These are phyloP conservation scores for Bradypus variegatus DNA, from an alignment of 2,797 vertebrate species.

Conservation along the genomic window DNA sequence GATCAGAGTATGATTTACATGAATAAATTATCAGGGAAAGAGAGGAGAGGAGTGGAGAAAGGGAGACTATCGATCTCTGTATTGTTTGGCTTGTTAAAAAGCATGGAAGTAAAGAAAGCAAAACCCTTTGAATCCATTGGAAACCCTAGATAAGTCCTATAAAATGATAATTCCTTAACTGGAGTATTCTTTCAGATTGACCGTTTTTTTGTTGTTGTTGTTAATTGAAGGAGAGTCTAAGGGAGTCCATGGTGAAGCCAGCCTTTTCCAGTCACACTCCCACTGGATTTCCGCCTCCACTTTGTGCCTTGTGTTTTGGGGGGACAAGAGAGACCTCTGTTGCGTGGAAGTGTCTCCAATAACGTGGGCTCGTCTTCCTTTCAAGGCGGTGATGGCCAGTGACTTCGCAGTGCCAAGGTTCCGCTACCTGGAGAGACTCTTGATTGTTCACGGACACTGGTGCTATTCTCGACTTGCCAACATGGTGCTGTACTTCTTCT, in stretches of 20 bases:
- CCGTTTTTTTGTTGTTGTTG: background rate
- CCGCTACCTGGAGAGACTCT: slow-evolving; percentile 90
- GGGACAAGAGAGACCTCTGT: rapidly evolving
- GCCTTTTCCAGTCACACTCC: background rate
- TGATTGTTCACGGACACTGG: slow-evolving; percentile 98
- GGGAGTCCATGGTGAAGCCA: rapidly evolving
- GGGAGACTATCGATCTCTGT: background rate
- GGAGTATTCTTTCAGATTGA: background rate
- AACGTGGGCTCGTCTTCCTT: slow-evolving; percentile 36
- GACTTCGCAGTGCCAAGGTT: slow-evolving; percentile 95
- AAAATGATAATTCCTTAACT: background rate
- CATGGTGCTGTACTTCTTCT: slow-evolving; percentile 99
- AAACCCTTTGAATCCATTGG: background rate
- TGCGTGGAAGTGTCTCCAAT: background rate
- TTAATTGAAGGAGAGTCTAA: too few species aligned
- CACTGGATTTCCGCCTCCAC: background rate
- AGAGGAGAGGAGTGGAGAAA: too few species aligned
- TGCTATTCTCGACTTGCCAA: slow-evolving; percentile 95
- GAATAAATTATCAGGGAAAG: background rate
- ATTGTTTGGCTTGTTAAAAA: background rate
- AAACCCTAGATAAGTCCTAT: background rate
- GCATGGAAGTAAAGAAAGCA: background rate
- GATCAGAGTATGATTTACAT: background rate
- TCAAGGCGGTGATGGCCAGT: slow-evolving; percentile 97
- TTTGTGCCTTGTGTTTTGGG: background rate